Conservation (phyloP, 2,888 invertebrate genomes). For the Neria commutata region DNA sequence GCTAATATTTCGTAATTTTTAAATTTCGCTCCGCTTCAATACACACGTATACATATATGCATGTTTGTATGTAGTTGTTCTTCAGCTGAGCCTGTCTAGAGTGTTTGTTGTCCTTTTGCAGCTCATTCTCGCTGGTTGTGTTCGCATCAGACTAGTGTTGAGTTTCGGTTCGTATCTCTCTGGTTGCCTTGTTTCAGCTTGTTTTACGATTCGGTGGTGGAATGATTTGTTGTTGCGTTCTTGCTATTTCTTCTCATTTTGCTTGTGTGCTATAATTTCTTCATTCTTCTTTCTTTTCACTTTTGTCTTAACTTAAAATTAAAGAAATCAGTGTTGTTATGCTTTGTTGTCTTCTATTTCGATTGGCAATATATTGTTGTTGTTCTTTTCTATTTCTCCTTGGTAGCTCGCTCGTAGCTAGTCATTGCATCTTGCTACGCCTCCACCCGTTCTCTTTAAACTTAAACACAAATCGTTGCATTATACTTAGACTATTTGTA, state of each 20-base stretch:
- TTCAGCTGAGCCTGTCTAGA: background rate
- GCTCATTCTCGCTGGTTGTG: background rate
- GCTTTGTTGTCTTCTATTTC: constrained; percentile 3
- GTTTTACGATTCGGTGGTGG: constrained; percentile 23
- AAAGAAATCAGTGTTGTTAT: constrained; percentile 7
- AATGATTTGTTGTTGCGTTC: constrained; percentile 19
- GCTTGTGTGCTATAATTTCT: background rate
- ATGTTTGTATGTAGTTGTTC: background rate
- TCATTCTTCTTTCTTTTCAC: constrained; percentile 5
- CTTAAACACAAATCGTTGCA: constrained; percentile 31
- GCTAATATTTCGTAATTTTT: too few relatives aligned
- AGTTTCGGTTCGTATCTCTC: constrained; percentile 13
- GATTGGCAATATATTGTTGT: background rate
- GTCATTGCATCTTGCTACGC: background rate
- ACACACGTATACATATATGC: background rate
- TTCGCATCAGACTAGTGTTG: constrained; percentile 17
- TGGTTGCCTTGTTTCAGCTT: background rate
- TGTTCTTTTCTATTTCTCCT: background rate
- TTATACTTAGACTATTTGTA: constrained; percentile 9
- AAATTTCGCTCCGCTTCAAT: too few relatives aligned
- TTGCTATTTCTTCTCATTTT: background rate
- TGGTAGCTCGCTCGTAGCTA: background rate
- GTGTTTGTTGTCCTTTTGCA: background rate
- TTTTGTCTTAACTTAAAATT: constrained; percentile 21
- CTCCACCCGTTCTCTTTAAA: constrained; percentile 14